Percentiles rank a stretch among this genome's conserved stretches.
Evolutionary conservation across 2,888 invertebrate species (phyloP).

Genomic region (Caenorhabditis japonica): DNA sequence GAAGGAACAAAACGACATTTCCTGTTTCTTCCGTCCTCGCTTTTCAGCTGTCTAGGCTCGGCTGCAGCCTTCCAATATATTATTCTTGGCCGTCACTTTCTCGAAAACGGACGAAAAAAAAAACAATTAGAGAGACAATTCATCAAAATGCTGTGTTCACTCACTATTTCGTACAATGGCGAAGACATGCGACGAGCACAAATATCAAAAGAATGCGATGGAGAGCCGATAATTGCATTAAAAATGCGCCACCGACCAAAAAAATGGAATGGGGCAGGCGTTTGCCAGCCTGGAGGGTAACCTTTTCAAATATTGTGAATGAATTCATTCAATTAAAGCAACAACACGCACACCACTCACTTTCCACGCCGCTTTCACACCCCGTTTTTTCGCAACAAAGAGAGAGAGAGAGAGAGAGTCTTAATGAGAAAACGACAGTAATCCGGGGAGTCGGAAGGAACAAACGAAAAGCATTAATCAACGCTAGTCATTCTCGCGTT

Average conservation of each 20-base stretch:
- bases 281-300: too few species aligned
- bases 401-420: not conserved
- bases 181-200: conserved; percentile 14
- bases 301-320: conserved; percentile 50
- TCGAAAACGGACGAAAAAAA: conserved; percentile 23
- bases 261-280: conserved; percentile 21
- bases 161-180: conserved; percentile 42
- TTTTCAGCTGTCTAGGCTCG: conserved; percentile 15
- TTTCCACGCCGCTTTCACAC: not conserved
- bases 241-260: conserved; percentile 44
- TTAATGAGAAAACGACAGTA: conserved; percentile 42
- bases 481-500: conserved; percentile 15
- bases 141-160: conserved; percentile 47
- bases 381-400: conserved; percentile 9
- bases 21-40: conserved; percentile 26
- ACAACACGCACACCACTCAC: conserved; percentile 12
- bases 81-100: conserved; percentile 2
- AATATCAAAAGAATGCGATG: conserved; percentile 36
- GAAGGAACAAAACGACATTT: conserved; percentile 10
- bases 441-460: not conserved
- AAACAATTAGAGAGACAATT: conserved; percentile 52
- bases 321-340: conserved; percentile 45
- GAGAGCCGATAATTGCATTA: conserved; percentile 46
- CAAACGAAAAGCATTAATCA: conserved; percentile 38
- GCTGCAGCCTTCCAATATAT: conserved; percentile 30